Percentiles rank a stretch among this genome's conserved stretches.
Conservation (phyloP, 2,888 invertebrate genomes). For the Lymantria dispar region DNA sequence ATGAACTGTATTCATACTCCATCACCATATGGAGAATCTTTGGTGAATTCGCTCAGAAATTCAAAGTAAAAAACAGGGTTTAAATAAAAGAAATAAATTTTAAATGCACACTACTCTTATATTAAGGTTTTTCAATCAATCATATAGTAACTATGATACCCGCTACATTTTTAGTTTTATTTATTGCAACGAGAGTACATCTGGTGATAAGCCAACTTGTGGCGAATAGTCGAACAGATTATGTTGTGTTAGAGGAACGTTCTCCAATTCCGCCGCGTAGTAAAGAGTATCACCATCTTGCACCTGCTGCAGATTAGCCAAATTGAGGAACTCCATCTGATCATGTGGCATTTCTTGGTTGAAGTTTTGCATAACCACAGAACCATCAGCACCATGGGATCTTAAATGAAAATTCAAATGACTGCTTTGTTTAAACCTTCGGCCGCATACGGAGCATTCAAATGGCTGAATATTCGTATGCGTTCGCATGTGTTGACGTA, state of each 20-base stretch:
- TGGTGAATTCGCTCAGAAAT: too few species aligned
- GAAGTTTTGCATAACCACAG: conserved; percentile 48
- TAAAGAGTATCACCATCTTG: conserved; percentile 68
- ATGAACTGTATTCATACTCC: too few species aligned
- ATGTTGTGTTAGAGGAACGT: conserved; percentile 29
- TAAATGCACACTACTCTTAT: too few species aligned
- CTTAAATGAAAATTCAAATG: conserved; percentile 76
- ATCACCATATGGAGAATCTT: too few species aligned
- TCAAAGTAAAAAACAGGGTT: too few species aligned
- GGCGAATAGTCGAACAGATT: conserved; percentile 30
- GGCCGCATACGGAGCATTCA: conserved; percentile 63
- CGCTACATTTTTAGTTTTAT: not conserved
- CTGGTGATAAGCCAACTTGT: conserved; percentile 27
- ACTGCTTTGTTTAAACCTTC: conserved; percentile 74
- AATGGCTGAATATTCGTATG: conserved; percentile 78
- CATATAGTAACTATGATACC: too few species aligned
- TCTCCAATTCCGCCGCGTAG: conserved; percentile 59
- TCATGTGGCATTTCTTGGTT: conserved; percentile 43
- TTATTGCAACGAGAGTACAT: conserved; percentile 23
- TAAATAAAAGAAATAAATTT: too few species aligned
- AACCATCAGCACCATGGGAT: conserved; percentile 56
- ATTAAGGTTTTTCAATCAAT: too few species aligned
- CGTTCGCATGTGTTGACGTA: conserved; percentile 76
- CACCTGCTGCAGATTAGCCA: conserved; percentile 62
- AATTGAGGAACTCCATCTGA: conserved; percentile 56